Conservation (phyloP, 1,140 invertebrate genomes). For the Octopus sinensis region DNA sequence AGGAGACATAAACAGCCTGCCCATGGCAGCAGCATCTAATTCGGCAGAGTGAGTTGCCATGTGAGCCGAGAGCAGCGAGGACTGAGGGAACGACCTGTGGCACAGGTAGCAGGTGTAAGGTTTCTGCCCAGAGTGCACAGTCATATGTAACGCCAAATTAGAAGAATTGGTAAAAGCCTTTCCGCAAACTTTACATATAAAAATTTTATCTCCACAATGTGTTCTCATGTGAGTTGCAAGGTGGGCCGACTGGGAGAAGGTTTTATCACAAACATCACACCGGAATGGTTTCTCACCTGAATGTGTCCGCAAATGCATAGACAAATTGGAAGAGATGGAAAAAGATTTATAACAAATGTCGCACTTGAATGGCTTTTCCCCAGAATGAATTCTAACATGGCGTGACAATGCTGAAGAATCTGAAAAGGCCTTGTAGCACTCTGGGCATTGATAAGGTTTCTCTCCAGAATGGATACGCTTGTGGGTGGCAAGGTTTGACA, state of each 20-base stretch:
- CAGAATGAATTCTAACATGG: conserved; percentile 28
- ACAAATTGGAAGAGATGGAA: conserved; percentile 13
- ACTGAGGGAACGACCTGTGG: conserved; percentile 10
- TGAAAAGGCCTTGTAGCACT: conserved; percentile 29
- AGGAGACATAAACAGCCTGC: not conserved
- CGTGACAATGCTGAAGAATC: conserved; percentile 20
- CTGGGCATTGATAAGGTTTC: conserved; percentile 70
- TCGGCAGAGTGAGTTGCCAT: conserved; percentile 13
- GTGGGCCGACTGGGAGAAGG: conserved; percentile 83
- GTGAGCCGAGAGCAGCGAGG: not conserved
- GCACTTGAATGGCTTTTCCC: conserved; percentile 74
- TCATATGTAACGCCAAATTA: not conserved
- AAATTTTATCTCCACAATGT: conserved; percentile 63
- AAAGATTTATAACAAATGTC: conserved; percentile 51
- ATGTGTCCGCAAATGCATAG: conserved; percentile 85
- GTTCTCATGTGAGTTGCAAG: conserved; percentile 72
- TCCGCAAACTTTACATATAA: conserved; percentile 1
- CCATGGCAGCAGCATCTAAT: not conserved
- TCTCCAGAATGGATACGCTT: conserved; percentile 72
- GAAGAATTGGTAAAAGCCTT: not conserved
- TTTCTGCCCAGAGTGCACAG: conserved; percentile 12
- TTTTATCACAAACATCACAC: conserved; percentile 83
- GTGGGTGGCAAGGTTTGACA: conserved; percentile 38
- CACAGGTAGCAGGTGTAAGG: conserved; percentile 12
- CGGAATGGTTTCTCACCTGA: conserved; percentile 94